Base-by-base conservation (phyloP, 2,113 vertebrate species). In the Ceyx melanurus region DNA sequence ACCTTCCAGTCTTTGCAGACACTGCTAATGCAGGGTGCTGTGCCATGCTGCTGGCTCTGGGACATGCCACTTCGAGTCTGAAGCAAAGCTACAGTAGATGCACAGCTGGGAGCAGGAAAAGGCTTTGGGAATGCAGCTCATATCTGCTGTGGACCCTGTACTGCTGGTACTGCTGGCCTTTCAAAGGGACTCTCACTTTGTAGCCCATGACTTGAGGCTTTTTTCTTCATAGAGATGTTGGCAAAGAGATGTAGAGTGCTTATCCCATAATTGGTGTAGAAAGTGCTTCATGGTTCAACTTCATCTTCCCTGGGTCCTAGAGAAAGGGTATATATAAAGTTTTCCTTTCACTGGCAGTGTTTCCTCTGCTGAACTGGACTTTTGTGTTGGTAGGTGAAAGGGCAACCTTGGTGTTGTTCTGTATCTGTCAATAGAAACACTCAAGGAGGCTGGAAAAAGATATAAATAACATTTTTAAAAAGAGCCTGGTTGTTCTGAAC, bases 341-440 rank as follows among this genome's bases (percentile, higher is more conserved):
- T 61, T 18, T 57, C 26, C 40, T 62, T 48, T 7, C 0, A 2
- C 35, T 0, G 0, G 21, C 29, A 57, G 23, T 1, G 0, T 84
- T 76, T 76, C 29, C 48, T 65, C 46, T 4, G 8, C 45, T 57
- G 25, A 73, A n/a, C 25, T 73, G 40, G 46, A 28, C 21, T 65
- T 80, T 4, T 18, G 12, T 62, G 23, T 40, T 26, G 13, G 10
- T 26, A 26, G 54, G 14, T 11, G 11, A 51, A n/a, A 66, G 7
- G 28, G 28, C 60, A 82, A 29, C 21, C 35, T 13, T 42, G 9
- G 13, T 19, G 1, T 31, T 84, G 66, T 48, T 20, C 11, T 3
- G 2, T 26, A 10, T 21, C 31, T 79, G 31, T 70, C 33, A 48
- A 22, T 2, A 57, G 54, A 82, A 85, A 48, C 37, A 26, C 12